Evolutionary conservation across 2,113 vertebrate species (phyloP).

Genomic region (Arvicanthis niloticus): DNA sequence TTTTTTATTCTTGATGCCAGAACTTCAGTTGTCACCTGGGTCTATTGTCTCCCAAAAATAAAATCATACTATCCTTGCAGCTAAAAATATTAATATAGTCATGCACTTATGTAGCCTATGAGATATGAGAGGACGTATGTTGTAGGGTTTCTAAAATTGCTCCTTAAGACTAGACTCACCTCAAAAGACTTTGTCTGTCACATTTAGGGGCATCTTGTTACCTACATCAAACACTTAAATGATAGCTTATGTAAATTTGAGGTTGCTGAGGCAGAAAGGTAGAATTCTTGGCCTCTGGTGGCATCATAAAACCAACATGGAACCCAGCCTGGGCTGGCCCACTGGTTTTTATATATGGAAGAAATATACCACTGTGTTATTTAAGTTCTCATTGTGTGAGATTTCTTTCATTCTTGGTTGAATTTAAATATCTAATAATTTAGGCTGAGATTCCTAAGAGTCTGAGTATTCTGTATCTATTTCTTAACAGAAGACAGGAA

Average conservation of each 20-base stretch:
- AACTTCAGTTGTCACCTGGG: neutral
- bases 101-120: neutral
- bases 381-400: neutral
- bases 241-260: neutral
- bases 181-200: neutral
- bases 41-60: neutral
- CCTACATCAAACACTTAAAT: neutral
- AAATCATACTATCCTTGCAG: neutral
- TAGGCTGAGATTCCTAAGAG: neutral
- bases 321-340: neutral
- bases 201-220: neutral
- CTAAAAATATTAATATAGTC: neutral
- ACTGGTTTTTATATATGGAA: neutral
- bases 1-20: neutral
- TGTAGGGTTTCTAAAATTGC: neutral
- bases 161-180: neutral
- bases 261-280: neutral
- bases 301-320: neutral
- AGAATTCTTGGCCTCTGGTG: neutral
- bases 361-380: neutral
- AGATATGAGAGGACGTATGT: neutral
- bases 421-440: conserved; percentile 5
- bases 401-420: neutral
- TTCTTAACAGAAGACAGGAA: neutral
- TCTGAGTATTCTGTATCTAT: neutral